phyloP scores from a whole-genome alignment of 1,140 invertebrate species.

The Rhagoletis zephyria region DNA sequence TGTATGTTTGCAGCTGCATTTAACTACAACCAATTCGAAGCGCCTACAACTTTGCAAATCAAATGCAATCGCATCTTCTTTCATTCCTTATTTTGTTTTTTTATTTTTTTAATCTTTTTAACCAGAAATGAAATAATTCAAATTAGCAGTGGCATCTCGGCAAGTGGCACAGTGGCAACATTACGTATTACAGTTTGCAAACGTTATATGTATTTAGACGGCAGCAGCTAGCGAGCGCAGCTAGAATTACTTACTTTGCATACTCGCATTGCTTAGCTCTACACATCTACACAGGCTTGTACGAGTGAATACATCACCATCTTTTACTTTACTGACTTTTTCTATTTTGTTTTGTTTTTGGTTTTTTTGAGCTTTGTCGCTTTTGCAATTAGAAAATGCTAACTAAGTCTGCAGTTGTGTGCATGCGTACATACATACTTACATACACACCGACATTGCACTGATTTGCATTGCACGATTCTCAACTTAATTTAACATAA shows the following conservation, averaged over 20 bases:
- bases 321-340: too few relatives aligned
- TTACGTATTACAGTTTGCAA: slow-evolving; percentile 9
- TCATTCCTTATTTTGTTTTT: background rate
- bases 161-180: background rate
- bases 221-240: background rate
- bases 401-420: background rate
- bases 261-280: background rate
- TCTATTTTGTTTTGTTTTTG: background rate
- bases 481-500: slow-evolving; percentile 73
- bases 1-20: too few relatives aligned
- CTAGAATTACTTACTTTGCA: slow-evolving; percentile 14
- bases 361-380: background rate
- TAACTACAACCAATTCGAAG: too few relatives aligned
- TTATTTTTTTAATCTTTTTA: background rate
- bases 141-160: slow-evolving; percentile 16
- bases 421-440: background rate
- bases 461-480: slow-evolving; percentile 73
- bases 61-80: background rate
- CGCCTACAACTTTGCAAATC: background rate
- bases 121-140: slow-evolving; percentile 27
- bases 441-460: slow-evolving; percentile 56
- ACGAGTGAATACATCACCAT: too few relatives aligned
- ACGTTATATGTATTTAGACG: background rate
- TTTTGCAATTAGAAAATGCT: slow-evolving; percentile 47
- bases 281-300: too few relatives aligned